A percentile compares a stretch with the other conserved stretches of the same genome.
phyloP scores from a whole-genome alignment of 2,888 invertebrate genomes.

The Esperia sulphurella region DNA sequence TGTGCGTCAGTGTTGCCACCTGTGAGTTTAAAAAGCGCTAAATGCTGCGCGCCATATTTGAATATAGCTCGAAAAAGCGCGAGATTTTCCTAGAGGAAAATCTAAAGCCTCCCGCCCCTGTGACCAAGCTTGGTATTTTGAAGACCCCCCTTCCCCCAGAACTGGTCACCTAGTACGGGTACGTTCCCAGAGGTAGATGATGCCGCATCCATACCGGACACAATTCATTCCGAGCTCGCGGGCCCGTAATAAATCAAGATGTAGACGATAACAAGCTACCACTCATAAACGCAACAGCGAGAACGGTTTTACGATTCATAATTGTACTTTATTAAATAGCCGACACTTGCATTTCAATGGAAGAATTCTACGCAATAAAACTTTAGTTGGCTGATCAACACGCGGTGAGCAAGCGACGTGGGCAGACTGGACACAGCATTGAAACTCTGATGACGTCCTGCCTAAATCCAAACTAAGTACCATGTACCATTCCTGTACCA shows the following conservation, averaged over 20 bases:
- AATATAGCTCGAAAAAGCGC: too few relatives aligned
- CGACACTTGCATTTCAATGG: conserved; percentile 66
- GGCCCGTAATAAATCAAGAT: conserved; percentile 71
- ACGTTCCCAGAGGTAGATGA: conserved; percentile 5
- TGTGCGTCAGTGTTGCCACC: too few relatives aligned
- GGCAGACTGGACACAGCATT: background rate
- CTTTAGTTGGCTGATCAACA: conserved; percentile 12
- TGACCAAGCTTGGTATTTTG: too few relatives aligned
- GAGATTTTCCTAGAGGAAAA: too few relatives aligned
- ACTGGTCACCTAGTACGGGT: too few relatives aligned
- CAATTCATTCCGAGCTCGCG: conserved; percentile 22
- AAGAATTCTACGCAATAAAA: conserved; percentile 45
- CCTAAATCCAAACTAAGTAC: too few relatives aligned
- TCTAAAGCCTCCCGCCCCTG: too few relatives aligned
- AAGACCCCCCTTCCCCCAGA: too few relatives aligned
- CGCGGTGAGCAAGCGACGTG: background rate
- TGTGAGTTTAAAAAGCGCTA: too few relatives aligned
- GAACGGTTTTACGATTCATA: conserved; percentile 77
- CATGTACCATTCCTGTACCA: too few relatives aligned
- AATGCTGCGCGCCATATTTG: too few relatives aligned
- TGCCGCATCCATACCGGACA: conserved; percentile 30
- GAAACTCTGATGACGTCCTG: background rate
- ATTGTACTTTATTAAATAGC: conserved; percentile 75
- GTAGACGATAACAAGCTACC: conserved; percentile 68
- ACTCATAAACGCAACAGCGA: conserved; percentile 69